Conservation (phyloP, 2,888 invertebrate species). For the Sinelater perroti region DNA sequence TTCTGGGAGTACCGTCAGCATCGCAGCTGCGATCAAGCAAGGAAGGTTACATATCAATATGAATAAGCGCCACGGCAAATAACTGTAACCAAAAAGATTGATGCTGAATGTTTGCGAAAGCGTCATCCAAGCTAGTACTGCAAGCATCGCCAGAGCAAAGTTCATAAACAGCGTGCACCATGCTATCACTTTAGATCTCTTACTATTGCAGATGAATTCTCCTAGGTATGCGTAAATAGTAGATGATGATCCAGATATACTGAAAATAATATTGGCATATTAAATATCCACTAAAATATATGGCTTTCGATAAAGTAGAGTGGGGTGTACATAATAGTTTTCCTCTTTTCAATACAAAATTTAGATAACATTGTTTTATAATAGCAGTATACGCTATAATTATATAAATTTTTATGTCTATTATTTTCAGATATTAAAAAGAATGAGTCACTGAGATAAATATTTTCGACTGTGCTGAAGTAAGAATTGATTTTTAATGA, state of each 20-base stretch:
- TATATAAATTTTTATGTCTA: no score
- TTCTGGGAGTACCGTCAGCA: slow-evolving; percentile 72
- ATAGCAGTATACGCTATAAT: no score
- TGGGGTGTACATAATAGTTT: no score
- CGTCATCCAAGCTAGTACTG: slow-evolving; percentile 55
- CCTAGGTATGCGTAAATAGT: slow-evolving; percentile 68
- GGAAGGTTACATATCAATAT: slow-evolving; percentile 72
- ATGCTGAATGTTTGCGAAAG: slow-evolving; percentile 46
- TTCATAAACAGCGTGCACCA: slow-evolving; percentile 66
- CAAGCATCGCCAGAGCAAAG: slow-evolving; percentile 59
- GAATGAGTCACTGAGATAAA: no score
- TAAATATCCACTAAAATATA: no score
- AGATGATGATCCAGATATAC: slow-evolving; percentile 37
- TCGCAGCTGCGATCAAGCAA: slow-evolving; percentile 66
- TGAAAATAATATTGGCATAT: no score
- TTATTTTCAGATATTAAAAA: no score
- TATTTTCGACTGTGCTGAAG: no score
- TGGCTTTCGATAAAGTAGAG: no score
- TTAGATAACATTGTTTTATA: no score
- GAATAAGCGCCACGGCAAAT: slow-evolving; percentile 80
- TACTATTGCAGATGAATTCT: slow-evolving; percentile 69
- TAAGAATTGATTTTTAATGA: no score
- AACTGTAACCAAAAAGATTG: slow-evolving; percentile 58
- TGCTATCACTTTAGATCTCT: slow-evolving; percentile 67
- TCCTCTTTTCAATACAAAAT: no score